These are phyloP conservation scores for Sarcophaga variegata DNA, from an alignment of 2,888 invertebrate genomes.

Conservation along the genomic window DNA sequence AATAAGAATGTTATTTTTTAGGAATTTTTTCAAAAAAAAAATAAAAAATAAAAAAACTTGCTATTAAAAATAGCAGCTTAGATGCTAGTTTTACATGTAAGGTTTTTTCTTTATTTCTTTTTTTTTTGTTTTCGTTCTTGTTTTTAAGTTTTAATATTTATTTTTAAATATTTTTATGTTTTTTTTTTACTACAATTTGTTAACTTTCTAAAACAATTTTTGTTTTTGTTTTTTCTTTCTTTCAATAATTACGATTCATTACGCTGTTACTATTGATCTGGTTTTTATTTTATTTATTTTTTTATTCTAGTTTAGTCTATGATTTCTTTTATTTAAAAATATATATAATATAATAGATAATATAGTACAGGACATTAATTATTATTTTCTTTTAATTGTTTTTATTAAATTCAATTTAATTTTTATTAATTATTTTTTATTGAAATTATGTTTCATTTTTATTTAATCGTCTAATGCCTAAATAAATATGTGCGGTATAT, in stretches of 20 bases:
- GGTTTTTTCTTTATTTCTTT: constrained; percentile 19
- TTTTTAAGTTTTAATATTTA: constrained; percentile 36
- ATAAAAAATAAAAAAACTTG: too few species aligned
- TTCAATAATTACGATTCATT: not conserved
- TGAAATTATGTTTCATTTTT: constrained; percentile 5
- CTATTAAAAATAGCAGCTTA: too few species aligned
- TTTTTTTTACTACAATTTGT: constrained; percentile 66
- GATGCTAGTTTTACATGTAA: not conserved
- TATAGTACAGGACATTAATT: constrained; percentile 37
- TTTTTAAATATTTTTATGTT: not conserved
- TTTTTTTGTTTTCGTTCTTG: constrained; percentile 1
- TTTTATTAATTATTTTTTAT: not conserved
- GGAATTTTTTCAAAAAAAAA: too few species aligned
- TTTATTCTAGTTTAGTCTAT: constrained; percentile 45
- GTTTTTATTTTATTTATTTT: constrained; percentile 14
- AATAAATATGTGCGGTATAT: constrained; percentile 65
- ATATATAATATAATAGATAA: constrained; percentile 43
- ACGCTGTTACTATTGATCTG: not conserved
- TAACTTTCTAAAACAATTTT: constrained; percentile 67
- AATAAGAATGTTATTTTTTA: too few species aligned
- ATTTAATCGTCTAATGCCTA: constrained; percentile 43
- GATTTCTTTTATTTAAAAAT: constrained; percentile 58
- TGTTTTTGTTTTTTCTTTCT: constrained; percentile 30
- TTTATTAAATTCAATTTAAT: constrained; percentile 9
- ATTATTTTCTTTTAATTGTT: constrained; percentile 17